A percentile compares a stretch with the other conserved stretches of the same genome.
These are phyloP conservation scores for Rotaria sp. DNA, from an alignment of 2,888 invertebrate genomes.

Conservation along the genomic window DNA sequence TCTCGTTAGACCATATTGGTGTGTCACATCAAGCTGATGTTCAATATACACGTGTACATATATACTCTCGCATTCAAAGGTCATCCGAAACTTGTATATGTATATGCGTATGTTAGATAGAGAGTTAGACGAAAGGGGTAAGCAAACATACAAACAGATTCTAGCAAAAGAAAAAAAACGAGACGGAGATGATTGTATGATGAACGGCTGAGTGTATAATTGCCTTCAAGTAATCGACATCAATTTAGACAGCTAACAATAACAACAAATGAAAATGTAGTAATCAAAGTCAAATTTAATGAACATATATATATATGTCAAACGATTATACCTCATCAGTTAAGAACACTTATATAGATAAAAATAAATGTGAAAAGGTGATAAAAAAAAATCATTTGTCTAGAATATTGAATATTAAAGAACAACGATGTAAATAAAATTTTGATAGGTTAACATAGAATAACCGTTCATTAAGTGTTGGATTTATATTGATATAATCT, in stretches of 20 bases:
- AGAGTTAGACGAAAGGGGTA: not conserved
- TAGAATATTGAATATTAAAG: not conserved
- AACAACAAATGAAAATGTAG: not conserved
- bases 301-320: not conserved
- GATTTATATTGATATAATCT: not conserved
- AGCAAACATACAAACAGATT: not conserved
- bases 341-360: not conserved
- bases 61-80: slow-evolving; percentile 13
- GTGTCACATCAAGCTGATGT: slow-evolving; percentile 13
- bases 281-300: not conserved
- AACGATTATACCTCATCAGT: not conserved
- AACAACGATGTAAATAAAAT: not conserved
- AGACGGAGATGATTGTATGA: not conserved
- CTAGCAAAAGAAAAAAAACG: not conserved
- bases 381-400: not conserved
- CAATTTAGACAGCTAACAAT: not conserved
- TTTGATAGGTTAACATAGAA: not conserved
- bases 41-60: slow-evolving; percentile 17
- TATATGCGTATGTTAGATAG: not conserved
- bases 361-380: not conserved
- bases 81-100: not conserved
- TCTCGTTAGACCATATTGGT: not conserved
- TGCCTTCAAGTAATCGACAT: not conserved
- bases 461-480: not conserved
- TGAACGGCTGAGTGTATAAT: not conserved